A percentile compares a stretch with the other conserved stretches of the same genome.
Conservation (phyloP, 2,113 vertebrate species). For the Tringa solitaria region DNA sequence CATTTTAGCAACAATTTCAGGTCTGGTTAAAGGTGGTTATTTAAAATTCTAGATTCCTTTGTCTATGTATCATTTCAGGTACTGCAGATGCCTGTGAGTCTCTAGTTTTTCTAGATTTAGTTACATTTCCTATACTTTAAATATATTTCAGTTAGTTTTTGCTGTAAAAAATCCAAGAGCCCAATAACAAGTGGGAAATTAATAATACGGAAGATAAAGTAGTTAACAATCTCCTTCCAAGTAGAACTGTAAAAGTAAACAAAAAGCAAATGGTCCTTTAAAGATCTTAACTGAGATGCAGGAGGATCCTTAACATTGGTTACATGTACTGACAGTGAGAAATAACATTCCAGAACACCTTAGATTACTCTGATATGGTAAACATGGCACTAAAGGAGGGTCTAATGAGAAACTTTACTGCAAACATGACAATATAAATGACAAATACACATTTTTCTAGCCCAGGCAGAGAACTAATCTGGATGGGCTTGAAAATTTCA, state of each 20-base stretch:
- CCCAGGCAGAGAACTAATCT: background rate
- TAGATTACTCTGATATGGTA: background rate
- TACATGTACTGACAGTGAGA: background rate
- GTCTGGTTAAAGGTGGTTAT: background rate
- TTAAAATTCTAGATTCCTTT: background rate
- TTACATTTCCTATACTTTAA: background rate
- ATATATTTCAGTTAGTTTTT: background rate
- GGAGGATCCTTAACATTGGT: background rate
- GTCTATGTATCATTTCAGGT: background rate
- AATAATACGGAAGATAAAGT: background rate
- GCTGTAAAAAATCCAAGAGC: background rate
- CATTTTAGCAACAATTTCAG: background rate
- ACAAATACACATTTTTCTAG: background rate
- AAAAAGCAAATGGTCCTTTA: background rate
- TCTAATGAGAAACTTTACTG: background rate
- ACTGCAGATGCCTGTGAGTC: background rate
- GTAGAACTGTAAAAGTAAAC: background rate
- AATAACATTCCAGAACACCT: background rate
- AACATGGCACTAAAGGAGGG: background rate
- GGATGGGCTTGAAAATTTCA: background rate
- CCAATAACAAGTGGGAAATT: background rate
- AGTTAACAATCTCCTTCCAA: background rate
- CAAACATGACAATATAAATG: background rate
- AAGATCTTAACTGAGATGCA: background rate
- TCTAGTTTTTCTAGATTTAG: background rate